A percentile compares a stretch with the other conserved stretches of the same genome.
These are phyloP conservation scores for Lutraria rhynchaena DNA, from an alignment of 1,140 invertebrate species.

Conservation along the genomic window DNA sequence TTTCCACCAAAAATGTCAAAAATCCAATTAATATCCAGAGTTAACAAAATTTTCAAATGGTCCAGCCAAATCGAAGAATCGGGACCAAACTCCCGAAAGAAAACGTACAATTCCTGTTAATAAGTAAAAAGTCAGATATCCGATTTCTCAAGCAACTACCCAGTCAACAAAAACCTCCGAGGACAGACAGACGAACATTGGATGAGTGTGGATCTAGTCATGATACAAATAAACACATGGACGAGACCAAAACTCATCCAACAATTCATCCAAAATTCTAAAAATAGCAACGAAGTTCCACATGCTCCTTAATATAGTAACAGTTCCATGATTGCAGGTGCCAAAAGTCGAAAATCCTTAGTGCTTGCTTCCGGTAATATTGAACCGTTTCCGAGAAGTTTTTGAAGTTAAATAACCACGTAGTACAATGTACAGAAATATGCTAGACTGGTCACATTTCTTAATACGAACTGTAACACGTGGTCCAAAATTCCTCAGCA, in stretches of 20 bases:
- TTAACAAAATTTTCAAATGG: too few relatives aligned
- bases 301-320: too few relatives aligned
- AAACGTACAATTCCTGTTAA: too few relatives aligned
- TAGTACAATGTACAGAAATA: slow-evolving; percentile 12
- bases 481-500: not conserved
- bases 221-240: slow-evolving; percentile 27
- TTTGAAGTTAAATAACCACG: not conserved
- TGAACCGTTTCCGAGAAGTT: too few relatives aligned
- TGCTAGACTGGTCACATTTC: not conserved
- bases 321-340: slow-evolving; percentile 6
- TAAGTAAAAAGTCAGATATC: too few relatives aligned
- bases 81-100: too few relatives aligned
- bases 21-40: slow-evolving; percentile 10
- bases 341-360: slow-evolving; percentile 12
- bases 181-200: slow-evolving; percentile 41
- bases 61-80: too few relatives aligned
- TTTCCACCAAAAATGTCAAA: not conserved
- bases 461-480: slow-evolving; percentile 15
- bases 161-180: too few relatives aligned
- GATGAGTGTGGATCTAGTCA: slow-evolving; percentile 55
- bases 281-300: slow-evolving; percentile 17
- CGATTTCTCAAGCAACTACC: too few relatives aligned
- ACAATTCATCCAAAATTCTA: slow-evolving; percentile 34
- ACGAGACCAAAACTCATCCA: slow-evolving; percentile 52
- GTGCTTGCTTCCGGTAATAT: slow-evolving; percentile 15